Evolutionary conservation across 2,113 vertebrate species (phyloP).

Genomic region (Halcyon senegalensis): DNA sequence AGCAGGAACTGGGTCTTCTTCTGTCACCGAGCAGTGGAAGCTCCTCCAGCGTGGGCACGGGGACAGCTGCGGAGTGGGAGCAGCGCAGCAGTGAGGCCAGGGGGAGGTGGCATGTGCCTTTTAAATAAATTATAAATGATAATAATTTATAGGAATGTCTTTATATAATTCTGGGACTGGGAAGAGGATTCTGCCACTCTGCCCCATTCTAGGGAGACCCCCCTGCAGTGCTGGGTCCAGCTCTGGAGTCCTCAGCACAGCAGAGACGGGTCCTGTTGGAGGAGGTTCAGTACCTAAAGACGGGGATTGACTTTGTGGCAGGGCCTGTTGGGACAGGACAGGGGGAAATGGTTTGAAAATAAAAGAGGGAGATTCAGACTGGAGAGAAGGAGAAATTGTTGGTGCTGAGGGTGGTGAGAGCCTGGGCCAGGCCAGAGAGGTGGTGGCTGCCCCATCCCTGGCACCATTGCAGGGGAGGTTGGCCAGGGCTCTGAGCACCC

Average conservation of each 20-base stretch:
- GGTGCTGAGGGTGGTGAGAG: background rate
- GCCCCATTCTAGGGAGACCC: no score
- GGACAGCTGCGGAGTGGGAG: background rate
- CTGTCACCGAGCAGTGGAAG: rapidly evolving
- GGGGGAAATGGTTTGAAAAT: background rate
- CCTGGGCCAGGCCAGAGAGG: no score
- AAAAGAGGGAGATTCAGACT: background rate
- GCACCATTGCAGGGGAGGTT: no score
- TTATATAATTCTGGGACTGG: background rate
- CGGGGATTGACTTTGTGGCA: no score
- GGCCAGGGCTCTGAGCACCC: no score
- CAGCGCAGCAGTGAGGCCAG: background rate
- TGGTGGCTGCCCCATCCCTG: no score
- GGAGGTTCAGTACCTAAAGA: no score
- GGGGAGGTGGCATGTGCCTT: rapidly evolving
- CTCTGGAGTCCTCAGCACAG: no score
- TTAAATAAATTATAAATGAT: background rate
- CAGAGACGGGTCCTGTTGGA: no score
- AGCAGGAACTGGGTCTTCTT: background rate
- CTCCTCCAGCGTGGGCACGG: rapidly evolving
- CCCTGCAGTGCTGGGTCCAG: no score
- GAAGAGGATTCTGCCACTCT: no score
- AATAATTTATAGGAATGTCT: background rate
- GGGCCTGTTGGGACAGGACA: no score
- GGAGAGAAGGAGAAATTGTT: background rate